Base-by-base conservation (phyloP, 30 jellyfish, hydroid and myxozoan genomes). In the Turritopsis rubra region DNA sequence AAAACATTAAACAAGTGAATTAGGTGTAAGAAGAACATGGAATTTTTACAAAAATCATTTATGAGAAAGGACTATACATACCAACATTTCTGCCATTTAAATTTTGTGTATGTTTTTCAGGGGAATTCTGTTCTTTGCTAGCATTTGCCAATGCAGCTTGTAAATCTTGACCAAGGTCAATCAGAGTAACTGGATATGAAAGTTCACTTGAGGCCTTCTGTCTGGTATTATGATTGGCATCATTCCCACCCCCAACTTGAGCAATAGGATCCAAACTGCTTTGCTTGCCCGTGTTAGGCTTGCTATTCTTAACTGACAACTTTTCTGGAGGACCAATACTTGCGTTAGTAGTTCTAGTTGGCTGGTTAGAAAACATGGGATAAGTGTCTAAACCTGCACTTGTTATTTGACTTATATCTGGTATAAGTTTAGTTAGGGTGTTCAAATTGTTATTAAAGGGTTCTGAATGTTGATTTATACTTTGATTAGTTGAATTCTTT, bases 141-240 rank as follows among this genome's bases (percentile, higher is more conserved):
- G 28, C 77, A n/a, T 68, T 68, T 23, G 9, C 77, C 28, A 68
- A 27, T n/a, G 28, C 31, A 0, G 41, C 77, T 68, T 68, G 77
- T 68, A 68, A 23, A 1, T 68, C 77, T 1, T 27, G 41, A 68
- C 77, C 77, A 68, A 68, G 77, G 30, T 68, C 19, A 68, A 68
- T 27, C 77, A 68, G 30, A 23, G 77, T 68, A 0, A 68, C 77
- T 68, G 77, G 77, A 68, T 68, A 68, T 9, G 30, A 68, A n/a
- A 27, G 21, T 1, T 68, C 31, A 27, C 31, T 68, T 68, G 77
- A 27, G 19, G 0, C n/a, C 19, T 22, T 23, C 31, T 68, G 41
- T 68, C 19, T 23, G 16, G 22, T 19, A 22, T 68, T 68, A n/a
- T 23, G 19, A n/a, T 23, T 68, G 77, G 17, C 19, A 0, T 68